phyloP scores from a whole-genome alignment of 2,888 invertebrate genomes.

The Xylota sylvarum region DNA sequence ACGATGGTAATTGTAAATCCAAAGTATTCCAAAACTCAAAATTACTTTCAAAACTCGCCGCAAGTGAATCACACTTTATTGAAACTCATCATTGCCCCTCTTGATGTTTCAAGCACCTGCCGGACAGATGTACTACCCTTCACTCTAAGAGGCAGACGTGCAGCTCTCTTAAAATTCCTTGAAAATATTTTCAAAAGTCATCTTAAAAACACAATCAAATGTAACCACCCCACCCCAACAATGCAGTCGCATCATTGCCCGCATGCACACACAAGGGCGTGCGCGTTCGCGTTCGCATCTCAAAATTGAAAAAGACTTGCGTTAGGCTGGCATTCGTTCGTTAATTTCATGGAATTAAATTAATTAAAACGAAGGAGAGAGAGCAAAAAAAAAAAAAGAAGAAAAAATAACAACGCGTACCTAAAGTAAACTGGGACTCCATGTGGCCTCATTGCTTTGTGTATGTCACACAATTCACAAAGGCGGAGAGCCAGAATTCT shows the following conservation, averaged over 20 bases:
- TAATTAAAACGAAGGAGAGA: slow-evolving; percentile 36
- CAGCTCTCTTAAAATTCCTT: slow-evolving; percentile 15
- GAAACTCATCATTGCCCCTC: not conserved
- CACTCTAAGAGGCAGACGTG: not conserved
- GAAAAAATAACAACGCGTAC: not conserved
- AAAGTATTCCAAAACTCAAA: too few relatives aligned
- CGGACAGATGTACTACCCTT: not conserved
- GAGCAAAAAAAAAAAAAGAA: not conserved
- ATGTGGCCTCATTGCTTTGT: slow-evolving; percentile 48
- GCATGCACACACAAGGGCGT: slow-evolving; percentile 33
- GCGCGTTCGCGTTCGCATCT: slow-evolving; percentile 9
- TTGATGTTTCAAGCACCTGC: not conserved
- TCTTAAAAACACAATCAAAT: slow-evolving; percentile 40
- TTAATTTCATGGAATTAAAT: slow-evolving; percentile 48
- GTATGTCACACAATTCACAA: slow-evolving; percentile 23
- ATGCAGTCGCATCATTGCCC: slow-evolving; percentile 18
- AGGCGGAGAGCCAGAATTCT: slow-evolving; percentile 20
- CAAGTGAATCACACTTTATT: not conserved
- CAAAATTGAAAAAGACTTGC: slow-evolving; percentile 42
- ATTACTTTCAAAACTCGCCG: too few relatives aligned
- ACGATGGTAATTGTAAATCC: too few relatives aligned
- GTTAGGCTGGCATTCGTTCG: slow-evolving; percentile 30
- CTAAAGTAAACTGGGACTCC: slow-evolving; percentile 13
- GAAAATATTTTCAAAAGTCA: slow-evolving; percentile 24
- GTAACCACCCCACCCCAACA: slow-evolving; percentile 26